phyloP scores from a whole-genome alignment of 2,888 invertebrate genomes.

The Cerastis rubricosa region DNA sequence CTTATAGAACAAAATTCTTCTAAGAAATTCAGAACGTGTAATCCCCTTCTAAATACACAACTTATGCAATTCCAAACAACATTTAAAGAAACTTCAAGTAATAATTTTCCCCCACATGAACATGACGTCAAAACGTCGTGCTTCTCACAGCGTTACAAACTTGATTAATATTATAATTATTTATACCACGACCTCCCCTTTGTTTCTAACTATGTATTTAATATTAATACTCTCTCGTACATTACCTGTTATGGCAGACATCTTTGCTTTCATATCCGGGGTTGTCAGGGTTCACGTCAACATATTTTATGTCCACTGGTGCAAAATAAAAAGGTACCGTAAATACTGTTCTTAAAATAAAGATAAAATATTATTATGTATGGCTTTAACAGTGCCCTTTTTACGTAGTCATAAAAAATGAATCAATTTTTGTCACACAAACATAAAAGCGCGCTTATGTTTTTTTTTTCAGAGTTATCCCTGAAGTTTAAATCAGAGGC shows the following conservation, averaged over 20 bases:
- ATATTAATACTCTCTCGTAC: conserved; percentile 24
- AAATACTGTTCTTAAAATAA: neutral
- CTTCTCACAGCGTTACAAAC: conserved; percentile 5
- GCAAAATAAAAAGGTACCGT: neutral
- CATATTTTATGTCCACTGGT: neutral
- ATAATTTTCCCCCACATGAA: conserved; percentile 6
- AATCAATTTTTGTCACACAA: neutral
- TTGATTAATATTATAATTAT: conserved; percentile 48
- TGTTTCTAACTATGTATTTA: conserved; percentile 34
- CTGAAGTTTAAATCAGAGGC: too few relatives aligned
- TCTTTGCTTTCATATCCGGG: conserved; percentile 2
- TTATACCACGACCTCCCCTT: conserved; percentile 20
- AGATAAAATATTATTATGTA: conserved; percentile 1
- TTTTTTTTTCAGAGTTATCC: too few relatives aligned
- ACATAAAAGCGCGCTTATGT: too few relatives aligned
- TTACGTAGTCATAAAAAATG: neutral
- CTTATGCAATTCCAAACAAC: neutral
- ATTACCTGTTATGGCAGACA: conserved; percentile 11
- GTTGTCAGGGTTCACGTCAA: neutral
- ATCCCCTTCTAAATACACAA: neutral
- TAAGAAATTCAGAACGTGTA: neutral
- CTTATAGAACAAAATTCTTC: neutral
- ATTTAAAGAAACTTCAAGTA: conserved; percentile 7
- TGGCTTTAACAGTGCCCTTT: neutral
- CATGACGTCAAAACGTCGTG: neutral